A percentile compares a stretch with the other conserved stretches of the same genome.
These are phyloP conservation scores for Columba janthina DNA, from an alignment of 2,113 vertebrate genomes.

Conservation along the genomic window DNA sequence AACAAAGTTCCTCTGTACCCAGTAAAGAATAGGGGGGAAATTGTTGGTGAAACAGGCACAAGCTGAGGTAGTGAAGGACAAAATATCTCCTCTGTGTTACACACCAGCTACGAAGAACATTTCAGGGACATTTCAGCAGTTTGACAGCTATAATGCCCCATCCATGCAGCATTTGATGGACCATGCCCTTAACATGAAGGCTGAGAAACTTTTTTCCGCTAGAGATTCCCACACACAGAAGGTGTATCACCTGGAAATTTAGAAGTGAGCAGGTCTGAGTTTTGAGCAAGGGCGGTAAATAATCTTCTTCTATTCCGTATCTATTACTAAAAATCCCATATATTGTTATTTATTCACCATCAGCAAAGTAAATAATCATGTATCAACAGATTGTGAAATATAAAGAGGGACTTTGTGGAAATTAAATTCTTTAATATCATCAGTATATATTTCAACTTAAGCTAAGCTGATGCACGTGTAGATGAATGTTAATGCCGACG, in stretches of 20 bases:
- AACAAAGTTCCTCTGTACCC: background rate
- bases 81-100: background rate
- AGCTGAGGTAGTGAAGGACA: background rate
- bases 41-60: background rate
- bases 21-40: background rate
- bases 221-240: background rate
- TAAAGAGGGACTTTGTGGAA: background rate
- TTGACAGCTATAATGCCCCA: background rate
- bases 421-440: background rate
- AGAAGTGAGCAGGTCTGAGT: background rate
- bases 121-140: background rate
- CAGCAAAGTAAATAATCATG: background rate
- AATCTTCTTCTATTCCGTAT: background rate
- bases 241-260: background rate
- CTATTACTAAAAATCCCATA: background rate
- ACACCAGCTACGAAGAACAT: background rate
- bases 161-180: background rate
- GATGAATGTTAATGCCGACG: background rate
- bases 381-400: background rate
- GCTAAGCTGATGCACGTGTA: background rate
- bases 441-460: background rate
- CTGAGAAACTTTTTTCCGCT: background rate
- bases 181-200: background rate
- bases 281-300: background rate
- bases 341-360: background rate